Evolutionary conservation across 2,113 vertebrate species (phyloP).

Genomic region (Cephalopholis sonnerati): DNA sequence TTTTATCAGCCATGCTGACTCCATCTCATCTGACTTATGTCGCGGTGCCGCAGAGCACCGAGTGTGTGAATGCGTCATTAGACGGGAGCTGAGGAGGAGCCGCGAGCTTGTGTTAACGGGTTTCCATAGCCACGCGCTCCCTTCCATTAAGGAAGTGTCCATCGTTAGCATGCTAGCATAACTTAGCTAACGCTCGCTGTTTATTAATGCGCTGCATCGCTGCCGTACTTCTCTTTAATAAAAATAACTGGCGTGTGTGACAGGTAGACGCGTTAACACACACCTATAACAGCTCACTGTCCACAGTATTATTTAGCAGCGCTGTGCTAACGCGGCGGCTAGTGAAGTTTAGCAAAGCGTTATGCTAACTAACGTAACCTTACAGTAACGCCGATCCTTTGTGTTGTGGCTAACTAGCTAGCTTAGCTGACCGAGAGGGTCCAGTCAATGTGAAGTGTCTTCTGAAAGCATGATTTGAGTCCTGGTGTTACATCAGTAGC

Average conservation of each 20-base stretch:
- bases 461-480: no score
- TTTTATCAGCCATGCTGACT: not conserved
- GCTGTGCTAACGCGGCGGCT: not conserved
- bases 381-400: slow-evolving; percentile 43
- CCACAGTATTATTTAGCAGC: not conserved
- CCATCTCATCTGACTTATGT: rapidly evolving
- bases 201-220: not conserved
- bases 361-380: slow-evolving; percentile 27
- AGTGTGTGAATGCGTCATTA: not conserved
- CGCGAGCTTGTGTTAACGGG: slow-evolving; percentile 18
- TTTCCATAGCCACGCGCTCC: slow-evolving; percentile 73
- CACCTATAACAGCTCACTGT: rapidly evolving
- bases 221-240: rapidly evolving
- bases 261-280: rapidly evolving
- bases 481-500: not conserved
- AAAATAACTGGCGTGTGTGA: not conserved
- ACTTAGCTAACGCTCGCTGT: slow-evolving; percentile 18
- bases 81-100: not conserved
- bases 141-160: slow-evolving; percentile 27
- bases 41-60: rapidly evolving
- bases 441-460: rapidly evolving
- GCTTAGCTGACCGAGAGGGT: not conserved
- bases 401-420: slow-evolving; percentile 44
- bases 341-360: slow-evolving; percentile 22
- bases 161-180: slow-evolving; percentile 55